Evolutionary conservation across 1,140 invertebrate genomes (phyloP).

Genomic region (Lithobius niger): DNA sequence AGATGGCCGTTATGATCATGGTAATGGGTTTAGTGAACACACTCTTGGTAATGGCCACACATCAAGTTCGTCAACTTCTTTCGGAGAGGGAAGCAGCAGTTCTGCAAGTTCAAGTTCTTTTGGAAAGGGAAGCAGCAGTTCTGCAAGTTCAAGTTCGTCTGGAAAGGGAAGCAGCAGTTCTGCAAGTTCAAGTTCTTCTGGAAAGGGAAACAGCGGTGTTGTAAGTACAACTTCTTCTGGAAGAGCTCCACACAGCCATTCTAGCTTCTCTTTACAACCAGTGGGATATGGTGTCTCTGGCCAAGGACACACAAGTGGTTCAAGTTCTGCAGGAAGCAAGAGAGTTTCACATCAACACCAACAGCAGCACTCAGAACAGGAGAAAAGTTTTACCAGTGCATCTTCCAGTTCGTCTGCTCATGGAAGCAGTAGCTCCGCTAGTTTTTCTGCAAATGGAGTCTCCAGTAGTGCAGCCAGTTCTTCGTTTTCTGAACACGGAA

Average conservation of each 20-base stretch:
- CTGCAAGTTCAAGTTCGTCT: neutral
- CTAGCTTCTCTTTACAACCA: too few species aligned
- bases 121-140: neutral
- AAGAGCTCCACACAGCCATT: too few species aligned
- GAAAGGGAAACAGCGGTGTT: too few species aligned
- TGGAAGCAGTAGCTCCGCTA: constrained; percentile 12
- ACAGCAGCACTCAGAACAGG: constrained; percentile 4
- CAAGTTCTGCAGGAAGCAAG: neutral
- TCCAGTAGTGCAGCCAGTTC: constrained; percentile 10
- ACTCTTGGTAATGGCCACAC: too few species aligned
- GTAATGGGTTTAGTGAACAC: too few species aligned
- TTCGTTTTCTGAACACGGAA: too few species aligned
- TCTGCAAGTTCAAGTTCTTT: neutral
- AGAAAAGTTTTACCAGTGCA: too few species aligned
- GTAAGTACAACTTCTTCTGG: too few species aligned
- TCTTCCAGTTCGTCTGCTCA: too few species aligned
- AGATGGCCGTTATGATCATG: too few species aligned
- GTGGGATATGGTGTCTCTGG: constrained; percentile 1
- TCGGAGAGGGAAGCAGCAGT: neutral
- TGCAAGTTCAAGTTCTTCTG: neutral
- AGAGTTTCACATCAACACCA: neutral
- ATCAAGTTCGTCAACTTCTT: too few species aligned
- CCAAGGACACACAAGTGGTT: constrained; percentile 7
- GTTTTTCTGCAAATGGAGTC: constrained; percentile 2
- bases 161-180: neutral